Conservation (phyloP, 2,797 vertebrate species). For the Hephaestus fuliginosus region DNA sequence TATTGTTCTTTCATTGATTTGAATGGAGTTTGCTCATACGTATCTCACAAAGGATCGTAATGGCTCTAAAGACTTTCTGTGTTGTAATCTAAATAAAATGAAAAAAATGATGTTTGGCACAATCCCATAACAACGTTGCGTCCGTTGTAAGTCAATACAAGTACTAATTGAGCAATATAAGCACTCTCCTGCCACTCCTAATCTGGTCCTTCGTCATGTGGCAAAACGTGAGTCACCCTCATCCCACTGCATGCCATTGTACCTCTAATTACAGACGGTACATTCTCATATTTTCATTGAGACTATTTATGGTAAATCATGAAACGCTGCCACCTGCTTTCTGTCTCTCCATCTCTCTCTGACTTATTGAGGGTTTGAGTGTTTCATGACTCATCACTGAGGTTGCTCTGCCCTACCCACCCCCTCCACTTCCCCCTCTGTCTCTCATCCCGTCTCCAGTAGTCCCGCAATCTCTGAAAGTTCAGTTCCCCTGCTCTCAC, state of each 20-base stretch:
- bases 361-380: constrained; percentile 33
- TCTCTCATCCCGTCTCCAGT: constrained; percentile 28
- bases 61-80: neutral
- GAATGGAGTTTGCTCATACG: constrained; percentile 6
- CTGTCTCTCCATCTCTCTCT: neutral
- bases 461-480: constrained; percentile 39
- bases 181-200: constrained; percentile 14
- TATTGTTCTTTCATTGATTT: neutral
- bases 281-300: constrained; percentile 54
- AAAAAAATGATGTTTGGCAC: constrained; percentile 1
- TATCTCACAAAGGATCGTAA: neutral
- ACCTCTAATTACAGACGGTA: constrained; percentile 46
- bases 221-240: constrained; percentile 38
- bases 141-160: constrained; percentile 22
- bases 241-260: constrained; percentile 27
- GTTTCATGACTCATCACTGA: constrained; percentile 53
- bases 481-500: constrained; percentile 45
- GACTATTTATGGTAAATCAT: constrained; percentile 51
- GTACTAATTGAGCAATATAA: constrained; percentile 41
- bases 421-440: neutral
- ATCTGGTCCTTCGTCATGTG: constrained; percentile 5
- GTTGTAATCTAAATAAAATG: constrained; percentile 14
- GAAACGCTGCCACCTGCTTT: constrained; percentile 48
- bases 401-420: neutral
- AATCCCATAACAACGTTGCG: neutral